These are phyloP conservation scores for Porites lutea DNA, from an alignment of 64 coral and sea anemone genomes.

Conservation along the genomic window DNA sequence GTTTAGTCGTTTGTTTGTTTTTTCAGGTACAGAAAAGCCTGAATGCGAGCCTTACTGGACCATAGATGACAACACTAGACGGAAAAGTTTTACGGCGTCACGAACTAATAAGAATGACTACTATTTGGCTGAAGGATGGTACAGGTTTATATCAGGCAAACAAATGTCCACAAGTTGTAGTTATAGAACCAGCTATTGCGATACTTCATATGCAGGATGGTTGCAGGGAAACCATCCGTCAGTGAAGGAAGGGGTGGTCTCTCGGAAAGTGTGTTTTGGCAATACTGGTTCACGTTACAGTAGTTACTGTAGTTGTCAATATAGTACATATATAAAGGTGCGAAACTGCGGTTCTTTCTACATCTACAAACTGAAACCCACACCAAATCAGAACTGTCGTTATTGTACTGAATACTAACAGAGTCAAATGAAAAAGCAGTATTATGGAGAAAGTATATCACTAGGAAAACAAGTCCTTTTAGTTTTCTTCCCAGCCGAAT, in stretches of 20 bases:
- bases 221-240: slow-evolving; percentile 66
- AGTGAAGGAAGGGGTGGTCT: slow-evolving; percentile 57
- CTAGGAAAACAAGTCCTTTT: too few species aligned
- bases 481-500: too few species aligned
- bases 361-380: slow-evolving; percentile 81
- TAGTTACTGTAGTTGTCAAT: background rate
- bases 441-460: too few species aligned
- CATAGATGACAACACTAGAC: background rate
- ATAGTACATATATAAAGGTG: slow-evolving; percentile 50
- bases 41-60: background rate
- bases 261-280: slow-evolving; percentile 70
- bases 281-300: background rate
- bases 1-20: too few species aligned
- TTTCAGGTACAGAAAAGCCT: background rate
- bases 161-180: slow-evolving; percentile 25
- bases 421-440: too few species aligned
- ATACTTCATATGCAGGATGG: slow-evolving; percentile 58
- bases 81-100: background rate
- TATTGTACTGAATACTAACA: slow-evolving; percentile 57
- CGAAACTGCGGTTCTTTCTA: slow-evolving; percentile 87
- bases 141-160: slow-evolving; percentile 44
- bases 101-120: too few species aligned
- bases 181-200: background rate
- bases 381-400: slow-evolving; percentile 39
- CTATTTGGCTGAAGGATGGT: slow-evolving; percentile 67